Evolutionary conservation across 23 tunicate species (phyloP).

Genomic region (Ascidia mentula): DNA sequence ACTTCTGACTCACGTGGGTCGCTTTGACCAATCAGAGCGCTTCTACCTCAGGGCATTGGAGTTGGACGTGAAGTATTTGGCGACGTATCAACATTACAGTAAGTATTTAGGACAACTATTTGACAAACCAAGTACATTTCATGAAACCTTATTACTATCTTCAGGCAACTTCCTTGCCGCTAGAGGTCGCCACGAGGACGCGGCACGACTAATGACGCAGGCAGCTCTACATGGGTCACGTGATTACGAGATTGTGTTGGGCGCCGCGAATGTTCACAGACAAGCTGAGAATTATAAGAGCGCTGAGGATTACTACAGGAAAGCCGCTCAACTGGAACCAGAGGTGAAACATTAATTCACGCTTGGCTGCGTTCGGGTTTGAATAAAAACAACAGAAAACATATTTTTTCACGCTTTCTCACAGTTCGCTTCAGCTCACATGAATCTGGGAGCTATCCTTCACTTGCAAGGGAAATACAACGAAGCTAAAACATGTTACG

Average conservation of each 20-base stretch:
- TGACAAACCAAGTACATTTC: no score
- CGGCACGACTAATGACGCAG: slow-evolving; percentile 20
- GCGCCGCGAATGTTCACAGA: slow-evolving; percentile 53
- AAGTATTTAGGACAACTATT: neutral
- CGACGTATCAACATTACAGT: slow-evolving; percentile 55
- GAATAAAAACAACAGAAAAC: neutral
- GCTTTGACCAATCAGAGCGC: slow-evolving; percentile 15
- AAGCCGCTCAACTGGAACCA: slow-evolving; percentile 18
- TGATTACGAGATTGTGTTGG: slow-evolving; percentile 39
- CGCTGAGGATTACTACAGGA: slow-evolving; percentile 45
- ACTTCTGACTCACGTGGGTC: slow-evolving; percentile 26
- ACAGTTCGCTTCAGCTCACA: slow-evolving; percentile 47
- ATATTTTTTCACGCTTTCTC: neutral
- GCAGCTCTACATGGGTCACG: slow-evolving; percentile 25
- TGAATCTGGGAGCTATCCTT: slow-evolving; percentile 65
- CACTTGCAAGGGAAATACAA: slow-evolving; percentile 52
- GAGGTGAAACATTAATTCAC: slow-evolving; percentile 21
- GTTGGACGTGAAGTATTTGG: slow-evolving; percentile 31
- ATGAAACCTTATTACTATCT: neutral
- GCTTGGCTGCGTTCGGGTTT: neutral
- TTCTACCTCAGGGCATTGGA: slow-evolving; percentile 38
- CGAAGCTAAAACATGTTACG: slow-evolving; percentile 38
- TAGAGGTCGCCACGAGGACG: slow-evolving; percentile 16
- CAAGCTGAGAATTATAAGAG: slow-evolving; percentile 26
- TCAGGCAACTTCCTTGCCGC: slow-evolving; percentile 39